phyloP scores from a whole-genome alignment of 2,797 vertebrate species.

The Cephalopachus bancanus region DNA sequence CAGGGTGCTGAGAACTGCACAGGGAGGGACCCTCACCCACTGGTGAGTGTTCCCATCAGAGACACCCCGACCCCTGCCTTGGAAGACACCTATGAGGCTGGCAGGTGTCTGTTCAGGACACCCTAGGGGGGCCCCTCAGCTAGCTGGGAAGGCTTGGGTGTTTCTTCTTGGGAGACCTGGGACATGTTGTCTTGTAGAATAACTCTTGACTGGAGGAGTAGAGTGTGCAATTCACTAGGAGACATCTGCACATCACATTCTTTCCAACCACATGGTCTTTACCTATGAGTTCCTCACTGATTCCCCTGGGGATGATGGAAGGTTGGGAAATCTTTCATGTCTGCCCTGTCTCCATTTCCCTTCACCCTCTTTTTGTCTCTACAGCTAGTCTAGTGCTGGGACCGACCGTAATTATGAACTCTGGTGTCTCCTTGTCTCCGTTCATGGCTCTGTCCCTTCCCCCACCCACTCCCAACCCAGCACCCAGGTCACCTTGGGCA shows the following conservation, averaged over 20 bases:
- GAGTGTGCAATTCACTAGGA: rapidly evolving
- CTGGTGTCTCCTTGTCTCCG: neutral
- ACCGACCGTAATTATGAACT: neutral
- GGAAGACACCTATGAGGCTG: neutral
- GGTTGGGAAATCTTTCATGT: neutral
- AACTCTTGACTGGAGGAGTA: neutral
- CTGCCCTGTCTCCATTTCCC: neutral
- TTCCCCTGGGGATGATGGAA: neutral
- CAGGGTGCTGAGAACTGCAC: neutral
- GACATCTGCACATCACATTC: neutral
- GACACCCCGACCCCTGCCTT: neutral
- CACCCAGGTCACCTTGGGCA: neutral
- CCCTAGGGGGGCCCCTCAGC: neutral
- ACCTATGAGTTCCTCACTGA: neutral
- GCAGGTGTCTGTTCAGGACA: neutral
- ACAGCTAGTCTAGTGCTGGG: slow-evolving; percentile 23
- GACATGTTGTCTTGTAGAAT: neutral
- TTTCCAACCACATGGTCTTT: too few species aligned
- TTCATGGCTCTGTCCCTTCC: neutral
- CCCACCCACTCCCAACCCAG: neutral
- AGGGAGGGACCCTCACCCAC: neutral
- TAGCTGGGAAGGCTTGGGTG: rapidly evolving
- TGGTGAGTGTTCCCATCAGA: neutral
- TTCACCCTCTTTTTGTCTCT: neutral
- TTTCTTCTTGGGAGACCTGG: rapidly evolving